These are phyloP conservation scores for Heteromurus nitidus DNA, from an alignment of 2,888 invertebrate genomes.

Conservation along the genomic window DNA sequence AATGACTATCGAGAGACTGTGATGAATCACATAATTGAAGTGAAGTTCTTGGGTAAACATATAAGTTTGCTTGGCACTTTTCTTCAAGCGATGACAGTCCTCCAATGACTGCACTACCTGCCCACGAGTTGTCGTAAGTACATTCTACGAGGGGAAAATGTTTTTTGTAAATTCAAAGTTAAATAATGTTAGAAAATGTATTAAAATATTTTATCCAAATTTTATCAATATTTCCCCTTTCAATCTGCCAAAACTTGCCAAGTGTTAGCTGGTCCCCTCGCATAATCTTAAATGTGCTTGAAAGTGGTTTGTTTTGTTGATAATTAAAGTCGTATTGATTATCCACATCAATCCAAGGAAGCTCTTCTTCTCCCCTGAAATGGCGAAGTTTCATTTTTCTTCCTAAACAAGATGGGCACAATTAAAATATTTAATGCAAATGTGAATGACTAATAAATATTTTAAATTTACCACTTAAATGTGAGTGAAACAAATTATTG, in stretches of 20 bases:
- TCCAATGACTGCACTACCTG: constrained; percentile 44
- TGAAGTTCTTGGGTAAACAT: constrained; percentile 44
- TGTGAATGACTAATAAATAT: too few species aligned
- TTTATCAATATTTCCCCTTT: too few species aligned
- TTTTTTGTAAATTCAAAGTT: too few species aligned
- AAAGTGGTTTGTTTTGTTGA: constrained; percentile 16
- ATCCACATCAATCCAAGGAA: constrained; percentile 62
- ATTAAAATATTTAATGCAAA: too few species aligned
- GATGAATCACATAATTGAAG: not conserved
- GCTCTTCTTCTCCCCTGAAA: constrained; percentile 52
- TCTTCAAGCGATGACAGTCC: constrained; percentile 45
- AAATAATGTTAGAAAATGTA: too few species aligned
- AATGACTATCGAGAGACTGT: not conserved
- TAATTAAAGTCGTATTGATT: constrained; percentile 34
- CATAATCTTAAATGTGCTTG: constrained; percentile 30
- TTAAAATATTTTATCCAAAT: too few species aligned
- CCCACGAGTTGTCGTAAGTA: too few species aligned
- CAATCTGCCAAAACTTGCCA: too few species aligned
- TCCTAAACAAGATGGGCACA: too few species aligned
- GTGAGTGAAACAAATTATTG: constrained; percentile 88
- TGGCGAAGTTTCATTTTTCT: too few species aligned
- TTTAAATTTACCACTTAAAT: constrained; percentile 78
- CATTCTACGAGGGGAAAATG: too few species aligned
- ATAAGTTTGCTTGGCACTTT: constrained; percentile 44
- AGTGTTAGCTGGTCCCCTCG: constrained; percentile 47